phyloP scores from a whole-genome alignment of 2,113 vertebrate species.

The Sturnira hondurensis region DNA sequence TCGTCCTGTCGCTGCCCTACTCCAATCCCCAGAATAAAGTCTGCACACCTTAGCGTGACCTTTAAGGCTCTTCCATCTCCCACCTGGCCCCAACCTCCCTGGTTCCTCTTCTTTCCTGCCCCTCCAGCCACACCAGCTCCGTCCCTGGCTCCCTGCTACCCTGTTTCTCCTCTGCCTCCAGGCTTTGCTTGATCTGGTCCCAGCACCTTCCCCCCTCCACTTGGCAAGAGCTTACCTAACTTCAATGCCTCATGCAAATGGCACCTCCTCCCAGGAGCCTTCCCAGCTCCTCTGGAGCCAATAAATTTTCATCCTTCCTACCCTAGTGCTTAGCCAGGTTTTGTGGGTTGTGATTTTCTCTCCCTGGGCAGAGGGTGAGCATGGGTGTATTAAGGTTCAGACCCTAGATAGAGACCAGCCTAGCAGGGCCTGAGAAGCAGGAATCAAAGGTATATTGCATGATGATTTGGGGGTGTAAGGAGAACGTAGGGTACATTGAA shows the following conservation, averaged over 20 bases:
- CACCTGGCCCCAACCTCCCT: background rate
- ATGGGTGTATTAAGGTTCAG: background rate
- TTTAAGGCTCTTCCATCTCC: too few relatives aligned
- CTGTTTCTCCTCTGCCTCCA: background rate
- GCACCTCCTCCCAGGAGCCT: background rate
- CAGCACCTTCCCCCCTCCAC: fast-evolving
- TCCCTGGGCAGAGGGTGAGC: background rate
- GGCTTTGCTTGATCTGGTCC: background rate
- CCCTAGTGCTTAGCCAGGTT: background rate
- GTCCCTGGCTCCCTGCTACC: background rate
- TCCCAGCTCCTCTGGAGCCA: background rate
- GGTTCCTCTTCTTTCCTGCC: fast-evolving
- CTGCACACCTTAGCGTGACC: background rate
- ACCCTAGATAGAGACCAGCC: background rate
- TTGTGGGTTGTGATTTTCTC: background rate
- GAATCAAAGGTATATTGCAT: background rate
- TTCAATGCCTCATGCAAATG: background rate
- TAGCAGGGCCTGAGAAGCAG: background rate
- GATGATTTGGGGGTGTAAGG: background rate
- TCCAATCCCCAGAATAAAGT: background rate
- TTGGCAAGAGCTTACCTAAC: too few relatives aligned
- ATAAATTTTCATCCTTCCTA: fast-evolving
- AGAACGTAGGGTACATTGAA: background rate
- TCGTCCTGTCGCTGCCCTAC: too few relatives aligned
- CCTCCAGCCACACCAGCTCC: background rate